These are phyloP conservation scores for Dryococelus australis DNA, from an alignment of 2,888 invertebrate species.

Conservation along the genomic window DNA sequence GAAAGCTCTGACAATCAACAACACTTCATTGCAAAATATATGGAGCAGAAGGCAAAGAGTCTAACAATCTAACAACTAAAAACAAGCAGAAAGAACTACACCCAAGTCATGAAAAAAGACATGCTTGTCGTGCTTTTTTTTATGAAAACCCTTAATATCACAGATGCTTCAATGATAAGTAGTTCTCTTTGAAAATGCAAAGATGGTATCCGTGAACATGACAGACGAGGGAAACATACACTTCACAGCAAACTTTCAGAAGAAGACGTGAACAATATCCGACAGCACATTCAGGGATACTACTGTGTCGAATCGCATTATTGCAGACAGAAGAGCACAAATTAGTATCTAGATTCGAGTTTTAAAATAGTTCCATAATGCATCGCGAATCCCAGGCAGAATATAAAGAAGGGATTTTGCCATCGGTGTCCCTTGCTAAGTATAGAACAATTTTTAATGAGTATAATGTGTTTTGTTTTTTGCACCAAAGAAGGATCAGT, in stretches of 20 bases:
- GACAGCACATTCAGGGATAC: background rate
- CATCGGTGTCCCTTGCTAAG: background rate
- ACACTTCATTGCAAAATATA: no score
- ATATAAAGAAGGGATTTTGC: background rate
- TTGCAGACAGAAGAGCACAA: background rate
- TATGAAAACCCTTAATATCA: background rate
- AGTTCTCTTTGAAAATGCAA: background rate
- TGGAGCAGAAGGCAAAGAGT: no score
- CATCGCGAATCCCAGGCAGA: background rate
- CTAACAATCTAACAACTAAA: no score
- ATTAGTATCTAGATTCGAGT: no score
- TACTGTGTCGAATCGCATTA: background rate
- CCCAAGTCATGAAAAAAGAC: no score
- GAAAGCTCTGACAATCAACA: no score
- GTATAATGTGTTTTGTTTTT: background rate
- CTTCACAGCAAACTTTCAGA: background rate
- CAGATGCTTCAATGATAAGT: background rate
- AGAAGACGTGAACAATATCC: background rate
- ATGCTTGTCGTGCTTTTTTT: background rate
- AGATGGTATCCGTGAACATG: background rate
- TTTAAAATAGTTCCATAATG: no score
- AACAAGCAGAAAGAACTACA: no score
- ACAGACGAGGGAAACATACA: background rate
- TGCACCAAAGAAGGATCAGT: background rate
- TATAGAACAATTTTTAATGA: background rate